Evolutionary conservation across 2,113 vertebrate genomes (phyloP).

Genomic region (Hippocampus abdominalis): DNA sequence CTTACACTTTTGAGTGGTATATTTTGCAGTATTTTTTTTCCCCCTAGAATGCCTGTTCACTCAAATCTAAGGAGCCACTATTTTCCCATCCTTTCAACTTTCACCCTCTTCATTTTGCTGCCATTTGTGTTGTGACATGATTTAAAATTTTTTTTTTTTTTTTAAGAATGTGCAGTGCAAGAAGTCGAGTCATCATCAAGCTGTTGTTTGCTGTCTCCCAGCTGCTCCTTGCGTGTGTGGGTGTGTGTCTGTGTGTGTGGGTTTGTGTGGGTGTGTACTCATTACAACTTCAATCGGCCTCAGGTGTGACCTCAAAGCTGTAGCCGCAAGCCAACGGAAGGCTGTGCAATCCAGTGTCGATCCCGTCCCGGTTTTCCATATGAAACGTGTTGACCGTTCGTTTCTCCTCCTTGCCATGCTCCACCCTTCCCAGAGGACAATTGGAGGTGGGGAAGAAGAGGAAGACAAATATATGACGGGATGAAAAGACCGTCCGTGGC

Average conservation of each 20-base stretch:
- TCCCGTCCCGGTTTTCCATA: slow-evolving; percentile 30
- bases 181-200: slow-evolving; percentile 1
- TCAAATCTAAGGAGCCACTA: neutral
- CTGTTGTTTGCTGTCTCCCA: neutral
- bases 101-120: neutral
- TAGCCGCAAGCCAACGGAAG: slow-evolving; percentile 10
- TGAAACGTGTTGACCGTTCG: slow-evolving; percentile 30
- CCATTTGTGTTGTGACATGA: neutral
- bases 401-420: slow-evolving; percentile 15
- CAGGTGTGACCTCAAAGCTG: slow-evolving; percentile 34
- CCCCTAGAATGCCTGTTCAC: neutral
- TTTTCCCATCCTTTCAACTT: neutral
- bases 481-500: slow-evolving; percentile 56
- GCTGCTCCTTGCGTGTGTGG: too few species aligned
- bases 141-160: slow-evolving; percentile 3
- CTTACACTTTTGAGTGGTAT: too few species aligned
- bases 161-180: neutral
- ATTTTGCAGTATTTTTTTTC: too few species aligned
- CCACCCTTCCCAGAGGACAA: slow-evolving; percentile 27
- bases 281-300: slow-evolving; percentile 27
- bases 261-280: neutral
- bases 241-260: neutral
- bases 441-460: slow-evolving; percentile 11
- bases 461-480: slow-evolving; percentile 37
- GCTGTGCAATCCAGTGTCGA: slow-evolving; percentile 5